Conservation (phyloP, 1,140 invertebrate genomes). For the Pollicipes pollicipes region DNA sequence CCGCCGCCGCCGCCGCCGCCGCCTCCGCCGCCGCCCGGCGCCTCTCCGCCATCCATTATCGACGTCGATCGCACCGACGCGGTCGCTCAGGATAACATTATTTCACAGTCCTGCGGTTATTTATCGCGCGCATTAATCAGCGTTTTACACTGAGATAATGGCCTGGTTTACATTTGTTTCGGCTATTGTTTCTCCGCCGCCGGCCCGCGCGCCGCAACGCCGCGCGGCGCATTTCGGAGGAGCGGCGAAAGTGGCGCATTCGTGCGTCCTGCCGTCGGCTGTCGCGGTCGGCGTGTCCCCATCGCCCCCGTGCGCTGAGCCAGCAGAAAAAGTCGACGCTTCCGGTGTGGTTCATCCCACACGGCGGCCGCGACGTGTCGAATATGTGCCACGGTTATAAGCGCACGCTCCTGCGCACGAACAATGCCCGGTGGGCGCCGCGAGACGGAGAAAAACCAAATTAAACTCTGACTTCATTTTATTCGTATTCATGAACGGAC, state of each 20-base stretch:
- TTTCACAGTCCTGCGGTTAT: background rate
- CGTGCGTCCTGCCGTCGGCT: too few relatives aligned
- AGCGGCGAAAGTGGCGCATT: background rate
- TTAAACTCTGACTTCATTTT: constrained; percentile 1
- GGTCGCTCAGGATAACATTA: background rate
- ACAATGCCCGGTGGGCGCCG: background rate
- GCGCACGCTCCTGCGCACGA: background rate
- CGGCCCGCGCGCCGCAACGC: too few relatives aligned
- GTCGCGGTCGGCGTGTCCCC: background rate
- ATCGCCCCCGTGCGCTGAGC: background rate
- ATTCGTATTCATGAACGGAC: background rate
- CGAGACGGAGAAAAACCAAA: background rate
- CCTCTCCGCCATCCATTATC: background rate
- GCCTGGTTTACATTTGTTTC: background rate
- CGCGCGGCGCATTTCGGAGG: background rate
- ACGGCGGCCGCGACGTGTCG: too few relatives aligned
- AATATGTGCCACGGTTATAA: background rate
- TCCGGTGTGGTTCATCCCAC: background rate
- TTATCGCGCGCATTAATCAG: background rate
- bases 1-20: too few relatives aligned
- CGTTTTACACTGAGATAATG: background rate
- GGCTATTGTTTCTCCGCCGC: background rate
- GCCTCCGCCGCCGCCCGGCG: too few relatives aligned
- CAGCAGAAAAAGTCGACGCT: background rate
- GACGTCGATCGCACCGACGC: background rate